Conservation (phyloP, 2,888 invertebrate species). For the Andrena fulva region DNA sequence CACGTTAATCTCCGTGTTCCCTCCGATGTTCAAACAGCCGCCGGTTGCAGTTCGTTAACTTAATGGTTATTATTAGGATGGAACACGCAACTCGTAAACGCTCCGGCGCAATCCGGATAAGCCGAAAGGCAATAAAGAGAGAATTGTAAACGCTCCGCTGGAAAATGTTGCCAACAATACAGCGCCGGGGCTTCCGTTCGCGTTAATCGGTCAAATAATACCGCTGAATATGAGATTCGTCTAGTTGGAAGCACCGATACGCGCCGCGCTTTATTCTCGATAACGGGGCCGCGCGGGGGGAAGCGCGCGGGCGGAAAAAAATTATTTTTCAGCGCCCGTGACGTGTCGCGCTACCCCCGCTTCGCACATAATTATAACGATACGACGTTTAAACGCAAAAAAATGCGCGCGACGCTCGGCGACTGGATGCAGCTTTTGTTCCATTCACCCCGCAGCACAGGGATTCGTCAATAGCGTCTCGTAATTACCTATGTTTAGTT, state of each 20-base stretch:
- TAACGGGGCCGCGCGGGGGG: slow-evolving; percentile 28
- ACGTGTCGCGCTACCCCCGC: neutral
- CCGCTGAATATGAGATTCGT: slow-evolving; percentile 68
- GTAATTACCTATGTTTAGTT: neutral
- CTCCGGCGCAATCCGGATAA: slow-evolving; percentile 72
- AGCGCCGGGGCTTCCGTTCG: slow-evolving; percentile 58
- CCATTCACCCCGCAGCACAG: neutral
- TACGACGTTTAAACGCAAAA: neutral
- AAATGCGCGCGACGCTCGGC: neutral
- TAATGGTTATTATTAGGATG: slow-evolving; percentile 75
- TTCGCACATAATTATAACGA: slow-evolving; percentile 3
- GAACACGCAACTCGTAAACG: slow-evolving; percentile 71
- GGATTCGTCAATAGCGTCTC: neutral
- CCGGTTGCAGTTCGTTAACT: slow-evolving; percentile 74
- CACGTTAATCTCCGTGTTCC: slow-evolving; percentile 69
- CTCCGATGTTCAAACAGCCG: slow-evolving; percentile 65
- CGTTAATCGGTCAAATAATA: slow-evolving; percentile 73
- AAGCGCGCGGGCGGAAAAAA: neutral
- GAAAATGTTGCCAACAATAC: slow-evolving; percentile 74
- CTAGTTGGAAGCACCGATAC: slow-evolving; percentile 64
- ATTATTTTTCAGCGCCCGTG: slow-evolving; percentile 10
- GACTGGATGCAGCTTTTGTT: slow-evolving; percentile 1
- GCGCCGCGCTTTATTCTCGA: slow-evolving; percentile 37
- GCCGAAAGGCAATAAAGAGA: slow-evolving; percentile 75
- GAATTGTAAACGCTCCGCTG: slow-evolving; percentile 73